phyloP scores from a whole-genome alignment of 2,888 invertebrate species.

The Lymantria dispar region DNA sequence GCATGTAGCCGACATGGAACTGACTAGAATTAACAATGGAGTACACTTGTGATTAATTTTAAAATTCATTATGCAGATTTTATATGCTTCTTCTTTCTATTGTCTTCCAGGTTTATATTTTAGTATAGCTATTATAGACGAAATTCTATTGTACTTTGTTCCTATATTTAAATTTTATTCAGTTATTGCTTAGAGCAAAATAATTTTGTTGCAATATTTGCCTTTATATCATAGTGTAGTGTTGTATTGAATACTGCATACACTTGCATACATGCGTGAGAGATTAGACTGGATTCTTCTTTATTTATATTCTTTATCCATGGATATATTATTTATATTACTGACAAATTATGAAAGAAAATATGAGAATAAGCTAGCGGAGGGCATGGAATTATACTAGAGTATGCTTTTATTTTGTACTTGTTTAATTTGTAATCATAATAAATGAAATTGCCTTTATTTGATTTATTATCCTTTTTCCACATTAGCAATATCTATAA shows the following conservation, averaged over 20 bases:
- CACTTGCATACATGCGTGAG: conserved; percentile 25
- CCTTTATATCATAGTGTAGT: conserved; percentile 15
- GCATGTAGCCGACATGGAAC: conserved; percentile 82
- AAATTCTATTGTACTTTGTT: conserved; percentile 51
- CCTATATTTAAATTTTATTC: conserved; percentile 65
- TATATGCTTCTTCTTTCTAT: conserved; percentile 45
- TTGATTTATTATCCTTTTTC: not conserved
- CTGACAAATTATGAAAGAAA: conserved; percentile 30
- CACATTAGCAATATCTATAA: too few species aligned
- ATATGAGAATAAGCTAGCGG: conserved; percentile 11
- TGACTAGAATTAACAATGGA: conserved; percentile 79
- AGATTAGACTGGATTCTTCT: conserved; percentile 39
- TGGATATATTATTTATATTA: conserved; percentile 18
- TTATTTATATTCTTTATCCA: conserved; percentile 24
- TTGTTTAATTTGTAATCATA: conserved; percentile 52
- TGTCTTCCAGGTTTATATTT: conserved; percentile 64
- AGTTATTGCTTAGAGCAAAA: conserved; percentile 59
- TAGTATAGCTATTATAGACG: conserved; percentile 32
- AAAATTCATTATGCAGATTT: conserved; percentile 45
- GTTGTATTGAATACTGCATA: conserved; percentile 13
- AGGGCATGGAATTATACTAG: conserved; percentile 27
- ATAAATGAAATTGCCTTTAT: conserved; percentile 47
- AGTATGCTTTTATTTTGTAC: conserved; percentile 48
- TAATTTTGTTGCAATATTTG: conserved; percentile 29
- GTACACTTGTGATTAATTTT: conserved; percentile 56